Base-by-base conservation (phyloP, 2,888 invertebrate genomes). In the Drosophila affinis region DNA sequence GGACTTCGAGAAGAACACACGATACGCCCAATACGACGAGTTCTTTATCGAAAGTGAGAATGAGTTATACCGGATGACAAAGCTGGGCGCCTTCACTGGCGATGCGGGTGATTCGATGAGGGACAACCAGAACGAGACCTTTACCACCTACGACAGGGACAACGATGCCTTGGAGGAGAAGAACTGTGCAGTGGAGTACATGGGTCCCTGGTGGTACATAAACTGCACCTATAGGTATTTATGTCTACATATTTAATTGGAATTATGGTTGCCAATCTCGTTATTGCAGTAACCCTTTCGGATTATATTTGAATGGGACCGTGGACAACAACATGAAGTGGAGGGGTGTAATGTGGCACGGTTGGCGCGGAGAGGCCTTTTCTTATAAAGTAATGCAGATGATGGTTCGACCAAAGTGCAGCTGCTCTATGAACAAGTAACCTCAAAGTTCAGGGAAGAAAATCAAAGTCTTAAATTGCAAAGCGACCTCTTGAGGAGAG, bases 151-250 rank as follows among this genome's bases (percentile, higher is more conserved):
- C 60, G 95, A 96, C 83, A 90, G 93, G 52, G 95, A 96, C 87
- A 94, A 95, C 69, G 95, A 95, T 93, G 93, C 12, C 95, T 29
- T 1, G 29, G 29, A 7, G 0, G 29, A 95, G 94, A 92, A 95
- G 3, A 94, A 94, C 63, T 96, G 95, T 89, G 95, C 95, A 0
- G 90, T 92, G 27, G 93, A 94, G 60, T 95, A 95, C 75, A 93
- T 94, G 3, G 95, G 95, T 0, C 95, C 94, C 4, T 95, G 95
- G 95, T 95, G 95, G 95, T 95, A 95, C 87, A 94, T 94, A 79
- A 93, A 94, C 68, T 95, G 95, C 78, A 95, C 7, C 2, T 0
- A 24, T 0, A 56, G 59, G 72, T 60, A 55, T 60, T 34, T 58
- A 29, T 21, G 34, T 34, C 9, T 7, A 34, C 5, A 12, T 34